Conservation (phyloP, 2,888 invertebrate species). For the Nephrotoma guestfalica region DNA sequence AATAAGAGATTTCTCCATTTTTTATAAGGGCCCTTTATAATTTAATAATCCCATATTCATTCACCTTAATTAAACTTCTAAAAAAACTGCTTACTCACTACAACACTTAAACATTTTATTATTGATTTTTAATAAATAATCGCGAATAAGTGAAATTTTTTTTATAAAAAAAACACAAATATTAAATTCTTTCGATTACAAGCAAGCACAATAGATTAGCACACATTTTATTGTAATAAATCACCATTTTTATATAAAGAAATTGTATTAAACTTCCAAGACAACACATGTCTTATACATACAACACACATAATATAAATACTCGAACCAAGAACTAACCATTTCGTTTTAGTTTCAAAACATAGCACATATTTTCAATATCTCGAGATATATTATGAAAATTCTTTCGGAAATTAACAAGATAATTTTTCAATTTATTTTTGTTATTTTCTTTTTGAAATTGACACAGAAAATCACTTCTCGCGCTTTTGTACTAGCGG, state of each 20-base stretch:
- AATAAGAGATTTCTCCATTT: background rate
- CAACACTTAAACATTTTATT: background rate
- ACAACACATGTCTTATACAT: background rate
- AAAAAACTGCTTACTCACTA: background rate
- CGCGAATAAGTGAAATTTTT: background rate
- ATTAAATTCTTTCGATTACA: background rate
- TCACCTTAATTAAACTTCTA: background rate
- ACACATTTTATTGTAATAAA: background rate
- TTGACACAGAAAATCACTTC: background rate
- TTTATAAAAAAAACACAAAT: background rate
- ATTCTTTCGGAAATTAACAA: background rate
- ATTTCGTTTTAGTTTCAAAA: background rate
- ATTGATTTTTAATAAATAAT: background rate
- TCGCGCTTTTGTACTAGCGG: background rate
- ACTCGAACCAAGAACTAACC: background rate
- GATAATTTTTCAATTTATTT: background rate
- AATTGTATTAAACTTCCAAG: background rate
- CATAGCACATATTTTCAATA: background rate
- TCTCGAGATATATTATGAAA: background rate
- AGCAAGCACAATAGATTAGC: background rate
- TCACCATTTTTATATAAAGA: background rate
- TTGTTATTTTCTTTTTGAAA: background rate
- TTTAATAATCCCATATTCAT: background rate
- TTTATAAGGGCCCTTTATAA: background rate
- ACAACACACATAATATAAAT: background rate